A percentile compares a stretch with the other conserved stretches of the same genome.
Evolutionary conservation across 2,797 vertebrate species (phyloP).

Genomic region (Cheirogaleus major): DNA sequence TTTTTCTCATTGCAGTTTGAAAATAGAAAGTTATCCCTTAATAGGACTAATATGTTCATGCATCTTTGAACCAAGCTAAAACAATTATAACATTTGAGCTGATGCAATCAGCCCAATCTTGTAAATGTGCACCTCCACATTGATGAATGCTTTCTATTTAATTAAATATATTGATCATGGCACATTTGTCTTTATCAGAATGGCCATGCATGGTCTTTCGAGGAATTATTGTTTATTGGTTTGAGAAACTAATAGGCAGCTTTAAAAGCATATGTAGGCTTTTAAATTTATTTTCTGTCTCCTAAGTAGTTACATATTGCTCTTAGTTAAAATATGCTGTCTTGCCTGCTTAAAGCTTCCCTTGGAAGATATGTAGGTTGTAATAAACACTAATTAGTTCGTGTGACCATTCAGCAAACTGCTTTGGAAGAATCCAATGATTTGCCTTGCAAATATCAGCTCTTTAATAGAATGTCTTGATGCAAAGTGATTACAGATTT

Average conservation of each 20-base stretch:
- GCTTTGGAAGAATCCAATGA: constrained; percentile 54
- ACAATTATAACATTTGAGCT: constrained; percentile 54
- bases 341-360: constrained; percentile 18
- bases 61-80: constrained; percentile 23
- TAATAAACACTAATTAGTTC: constrained; percentile 73
- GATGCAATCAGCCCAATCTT: background rate
- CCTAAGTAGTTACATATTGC: constrained; percentile 47
- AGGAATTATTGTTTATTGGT: constrained; percentile 62
- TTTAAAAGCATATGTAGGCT: constrained; percentile 61
- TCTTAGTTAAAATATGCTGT: constrained; percentile 61
- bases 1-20: constrained; percentile 18
- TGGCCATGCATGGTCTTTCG: constrained; percentile 30
- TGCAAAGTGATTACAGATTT: constrained; percentile 59
- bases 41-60: background rate
- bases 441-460: constrained; percentile 61
- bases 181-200: constrained; percentile 68
- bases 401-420: constrained; percentile 47
- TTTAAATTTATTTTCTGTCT: constrained; percentile 68
- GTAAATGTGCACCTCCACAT: background rate
- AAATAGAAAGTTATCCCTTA: constrained; percentile 21
- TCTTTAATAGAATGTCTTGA: constrained; percentile 66
- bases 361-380: constrained; percentile 50
- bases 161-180: constrained; percentile 78
- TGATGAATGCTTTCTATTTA: constrained; percentile 70
- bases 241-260: constrained; percentile 62